Evolutionary conservation across 1,140 invertebrate species (phyloP).

Genomic region (Phymorhynchus buccinoides): DNA sequence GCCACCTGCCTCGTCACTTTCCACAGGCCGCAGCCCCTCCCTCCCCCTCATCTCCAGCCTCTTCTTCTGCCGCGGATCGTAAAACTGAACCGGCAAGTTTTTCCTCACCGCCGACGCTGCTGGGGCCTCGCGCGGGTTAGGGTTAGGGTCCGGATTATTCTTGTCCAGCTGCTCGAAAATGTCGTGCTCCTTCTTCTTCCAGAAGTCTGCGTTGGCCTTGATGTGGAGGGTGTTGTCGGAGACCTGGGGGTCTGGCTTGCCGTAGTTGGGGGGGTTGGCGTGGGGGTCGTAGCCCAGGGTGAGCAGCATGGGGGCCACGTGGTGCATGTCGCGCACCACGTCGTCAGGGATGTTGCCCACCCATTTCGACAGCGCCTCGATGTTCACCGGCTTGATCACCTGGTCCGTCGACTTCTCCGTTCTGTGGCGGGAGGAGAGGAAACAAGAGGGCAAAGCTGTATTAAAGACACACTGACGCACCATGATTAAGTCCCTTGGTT

Average conservation of each 20-base stretch:
- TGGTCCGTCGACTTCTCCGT: constrained; percentile 98
- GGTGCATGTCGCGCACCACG: constrained; percentile 90
- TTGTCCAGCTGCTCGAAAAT: constrained; percentile 48
- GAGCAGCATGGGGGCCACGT: constrained; percentile 92
- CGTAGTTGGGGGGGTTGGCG: constrained; percentile 94
- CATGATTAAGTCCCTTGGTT: too few relatives aligned
- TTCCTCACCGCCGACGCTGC: not conserved
- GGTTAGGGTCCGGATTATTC: too few relatives aligned
- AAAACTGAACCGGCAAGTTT: not conserved
- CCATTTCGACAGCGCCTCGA: constrained; percentile 97
- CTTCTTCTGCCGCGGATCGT: not conserved
- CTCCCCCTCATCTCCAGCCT: not conserved
- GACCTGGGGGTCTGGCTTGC: constrained; percentile 87
- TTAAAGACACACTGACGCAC: too few relatives aligned
- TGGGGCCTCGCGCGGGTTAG: not conserved
- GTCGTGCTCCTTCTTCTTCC: constrained; percentile 66
- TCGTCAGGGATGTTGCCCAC: constrained; percentile 93
- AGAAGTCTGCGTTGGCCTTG: constrained; percentile 73
- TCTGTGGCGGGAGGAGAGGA: constrained; percentile 77
- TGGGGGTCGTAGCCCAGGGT: constrained; percentile 93
- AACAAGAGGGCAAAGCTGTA: too few relatives aligned
- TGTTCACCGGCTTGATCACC: constrained; percentile 97
- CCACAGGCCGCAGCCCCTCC: too few relatives aligned
- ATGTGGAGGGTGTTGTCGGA: constrained; percentile 84
- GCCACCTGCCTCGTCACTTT: too few relatives aligned